Evolutionary conservation across 1,140 invertebrate genomes (phyloP), one percentile per base, ranked within the genome.

Genomic region (Ceratoteleas bidentatus): DNA sequence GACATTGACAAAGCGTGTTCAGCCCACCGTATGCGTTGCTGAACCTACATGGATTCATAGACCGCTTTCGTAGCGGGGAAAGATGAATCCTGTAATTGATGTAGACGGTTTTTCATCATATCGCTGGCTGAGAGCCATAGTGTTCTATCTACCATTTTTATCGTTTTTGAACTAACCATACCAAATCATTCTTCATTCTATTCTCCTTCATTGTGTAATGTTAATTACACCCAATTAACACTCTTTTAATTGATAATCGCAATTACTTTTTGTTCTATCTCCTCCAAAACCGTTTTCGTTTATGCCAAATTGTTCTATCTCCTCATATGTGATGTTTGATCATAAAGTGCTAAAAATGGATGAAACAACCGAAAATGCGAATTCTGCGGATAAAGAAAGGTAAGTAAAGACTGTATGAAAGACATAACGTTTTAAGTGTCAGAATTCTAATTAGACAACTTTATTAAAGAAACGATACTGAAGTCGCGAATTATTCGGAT

Each of bases 81-180:
- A n/a, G n/a, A n/a, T n/a, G n/a, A n/a, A n/a, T n/a, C n/a, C n/a
- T n/a, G n/a, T n/a, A n/a, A n/a, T n/a, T n/a, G n/a, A n/a, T n/a
- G n/a, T n/a, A n/a, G n/a, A n/a, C n/a, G n/a, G n/a, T n/a, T n/a
- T n/a, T n/a, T n/a, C n/a, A 47, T 47, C 7, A 47, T 47, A 49
- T 49, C 45, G n/a, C 45, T 49, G n/a, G 45, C 45, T 49, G 45
- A 49, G 45, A 49, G 45, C 45, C 45, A 49, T 13, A 49, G n/a
- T 49, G 45, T 49, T 49, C n/a, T 49, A 49, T 13, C 45, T 49
- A 24, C 11, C 45, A 49, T 49, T 49, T 49, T 49, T 49, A 13
- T 13, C 13, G 13, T 49, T 49, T 49, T 49, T 49, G 10, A 49
- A 49, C 6, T 13, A 49, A 49, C 13, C 6, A 49, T 14, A 2